Evolutionary conservation across 2,113 vertebrate genomes (phyloP).

Genomic region (Platichthys flesus): DNA sequence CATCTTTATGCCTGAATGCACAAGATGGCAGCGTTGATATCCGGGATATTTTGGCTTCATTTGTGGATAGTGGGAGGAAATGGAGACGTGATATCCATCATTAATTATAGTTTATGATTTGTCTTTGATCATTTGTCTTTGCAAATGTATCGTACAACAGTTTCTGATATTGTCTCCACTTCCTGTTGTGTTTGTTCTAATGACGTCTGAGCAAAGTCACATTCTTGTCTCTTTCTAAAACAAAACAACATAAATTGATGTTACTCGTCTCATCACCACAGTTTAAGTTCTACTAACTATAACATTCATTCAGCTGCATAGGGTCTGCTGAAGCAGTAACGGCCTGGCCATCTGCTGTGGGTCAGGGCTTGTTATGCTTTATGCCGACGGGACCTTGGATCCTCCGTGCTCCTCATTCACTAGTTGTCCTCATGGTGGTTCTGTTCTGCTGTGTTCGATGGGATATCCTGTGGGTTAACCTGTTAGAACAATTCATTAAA

Average conservation of each 20-base stretch:
- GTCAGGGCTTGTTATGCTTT: not conserved
- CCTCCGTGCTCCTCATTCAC: not conserved
- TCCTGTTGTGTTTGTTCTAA: not conserved
- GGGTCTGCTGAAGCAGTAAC: not conserved
- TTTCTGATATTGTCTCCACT: not conserved
- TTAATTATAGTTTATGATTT: not conserved
- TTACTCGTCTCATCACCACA: slow-evolving; percentile 31
- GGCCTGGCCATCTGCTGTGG: not conserved
- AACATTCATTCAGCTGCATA: slow-evolving; percentile 8
- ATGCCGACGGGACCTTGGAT: slow-evolving; percentile 3
- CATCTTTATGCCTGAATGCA: too few species aligned
- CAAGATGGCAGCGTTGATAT: not conserved
- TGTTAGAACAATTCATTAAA: slow-evolving; percentile 23
- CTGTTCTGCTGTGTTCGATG: slow-evolving; percentile 7
- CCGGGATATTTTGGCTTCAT: too few species aligned
- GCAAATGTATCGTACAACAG: not conserved
- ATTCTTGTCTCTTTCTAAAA: slow-evolving; percentile 6
- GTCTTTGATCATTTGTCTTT: not conserved
- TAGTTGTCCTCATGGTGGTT: slow-evolving; percentile 26
- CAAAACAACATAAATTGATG: slow-evolving; percentile 8
- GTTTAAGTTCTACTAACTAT: slow-evolving; percentile 5
- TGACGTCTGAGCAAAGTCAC: not conserved
- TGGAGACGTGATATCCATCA: too few species aligned
- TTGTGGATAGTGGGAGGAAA: not conserved
- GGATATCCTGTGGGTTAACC: slow-evolving; percentile 14